Percentiles rank a stretch among this genome's conserved stretches.
These are phyloP conservation scores for Tortricodes alternella DNA, from an alignment of 2,888 invertebrate genomes.

Conservation along the genomic window DNA sequence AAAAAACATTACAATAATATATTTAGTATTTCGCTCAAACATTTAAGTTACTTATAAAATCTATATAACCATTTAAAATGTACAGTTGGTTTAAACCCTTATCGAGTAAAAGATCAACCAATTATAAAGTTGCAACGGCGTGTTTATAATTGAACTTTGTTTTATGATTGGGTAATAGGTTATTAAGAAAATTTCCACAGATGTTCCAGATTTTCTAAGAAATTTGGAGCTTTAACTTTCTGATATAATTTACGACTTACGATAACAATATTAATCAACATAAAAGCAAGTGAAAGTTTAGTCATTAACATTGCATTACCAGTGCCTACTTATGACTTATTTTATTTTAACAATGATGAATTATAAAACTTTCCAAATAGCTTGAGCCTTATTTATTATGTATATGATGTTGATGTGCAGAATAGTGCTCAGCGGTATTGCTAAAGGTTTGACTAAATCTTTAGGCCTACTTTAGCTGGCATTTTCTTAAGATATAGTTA, in stretches of 20 bases:
- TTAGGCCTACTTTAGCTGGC: too few species aligned
- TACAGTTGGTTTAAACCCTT: background rate
- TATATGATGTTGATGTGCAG: too few species aligned
- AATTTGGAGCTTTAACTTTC: background rate
- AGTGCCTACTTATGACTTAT: too few species aligned
- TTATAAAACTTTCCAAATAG: too few species aligned
- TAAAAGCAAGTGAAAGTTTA: background rate
- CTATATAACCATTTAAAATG: background rate
- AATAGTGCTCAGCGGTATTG: too few species aligned
- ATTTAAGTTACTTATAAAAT: background rate
- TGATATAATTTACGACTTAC: background rate
- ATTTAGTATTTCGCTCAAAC: background rate
- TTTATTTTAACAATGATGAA: too few species aligned
- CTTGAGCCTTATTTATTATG: too few species aligned
- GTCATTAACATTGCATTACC: too few species aligned
- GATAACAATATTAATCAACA: slow-evolving; percentile 3
- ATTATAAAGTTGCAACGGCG: slow-evolving; percentile 6
- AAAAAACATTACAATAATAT: background rate
- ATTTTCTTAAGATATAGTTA: too few species aligned
- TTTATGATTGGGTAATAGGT: slow-evolving; percentile 8
- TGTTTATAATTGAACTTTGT: slow-evolving; percentile 3
- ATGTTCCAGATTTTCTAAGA: background rate
- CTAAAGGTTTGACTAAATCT: background rate
- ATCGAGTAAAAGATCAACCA: background rate
- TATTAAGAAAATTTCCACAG: slow-evolving; percentile 10